These are phyloP conservation scores for Lepus americanus DNA, from an alignment of 2,113 vertebrate species.

Conservation along the genomic window DNA sequence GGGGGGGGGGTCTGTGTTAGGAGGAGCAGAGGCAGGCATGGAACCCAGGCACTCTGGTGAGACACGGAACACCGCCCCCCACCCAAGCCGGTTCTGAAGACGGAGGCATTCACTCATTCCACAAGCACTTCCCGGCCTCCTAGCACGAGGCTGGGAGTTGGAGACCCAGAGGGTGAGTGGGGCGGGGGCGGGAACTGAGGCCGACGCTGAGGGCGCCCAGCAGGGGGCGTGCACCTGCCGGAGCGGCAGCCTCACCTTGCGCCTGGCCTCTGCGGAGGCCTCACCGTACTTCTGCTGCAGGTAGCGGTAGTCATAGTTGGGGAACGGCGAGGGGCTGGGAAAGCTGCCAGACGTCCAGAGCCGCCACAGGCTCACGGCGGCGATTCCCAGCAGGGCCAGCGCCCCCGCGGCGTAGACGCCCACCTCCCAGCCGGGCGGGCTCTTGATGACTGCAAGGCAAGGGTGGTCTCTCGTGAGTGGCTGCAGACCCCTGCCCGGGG, in stretches of 20 bases:
- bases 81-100: not conserved
- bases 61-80: too few species aligned
- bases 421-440: conserved; percentile 95
- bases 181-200: not conserved
- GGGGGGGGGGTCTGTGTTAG: too few species aligned
- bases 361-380: conserved; percentile 96
- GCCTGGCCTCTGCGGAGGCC: conserved; percentile 88
- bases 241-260: conserved; percentile 89
- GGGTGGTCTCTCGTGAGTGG: not conserved
- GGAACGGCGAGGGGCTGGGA: conserved; percentile 96
- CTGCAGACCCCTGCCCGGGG: too few species aligned
- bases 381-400: conserved; percentile 91
- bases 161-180: not conserved
- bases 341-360: conserved; percentile 96
- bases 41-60: not conserved
- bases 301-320: conserved; percentile 98
- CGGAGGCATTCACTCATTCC: not conserved
- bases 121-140: not conserved
- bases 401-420: conserved; percentile 95
- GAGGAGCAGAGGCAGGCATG: not conserved
- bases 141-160: not conserved
- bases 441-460: conserved; percentile 90
- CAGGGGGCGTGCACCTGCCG: fast-evolving
- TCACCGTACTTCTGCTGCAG: conserved; percentile 97
- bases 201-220: fast-evolving